Conservation (phyloP, 2,888 invertebrate species). For the Tenthredo distinguenda region DNA sequence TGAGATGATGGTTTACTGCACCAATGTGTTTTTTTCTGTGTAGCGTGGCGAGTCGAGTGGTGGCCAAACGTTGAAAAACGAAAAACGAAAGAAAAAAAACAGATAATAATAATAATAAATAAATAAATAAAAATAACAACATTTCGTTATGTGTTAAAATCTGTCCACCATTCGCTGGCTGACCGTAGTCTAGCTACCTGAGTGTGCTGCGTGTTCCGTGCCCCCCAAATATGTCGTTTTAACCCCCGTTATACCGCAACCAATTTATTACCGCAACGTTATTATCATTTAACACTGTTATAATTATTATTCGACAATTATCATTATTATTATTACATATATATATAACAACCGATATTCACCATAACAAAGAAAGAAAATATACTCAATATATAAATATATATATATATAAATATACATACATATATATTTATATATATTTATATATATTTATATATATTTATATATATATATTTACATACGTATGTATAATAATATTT, state of each 20-base stretch:
- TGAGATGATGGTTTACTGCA: constrained; percentile 70
- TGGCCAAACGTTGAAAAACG: constrained; percentile 64
- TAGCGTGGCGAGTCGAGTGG: constrained; percentile 64
- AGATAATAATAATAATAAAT: constrained; percentile 42
- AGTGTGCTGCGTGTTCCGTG: constrained; percentile 76
- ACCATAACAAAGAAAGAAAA: neutral
- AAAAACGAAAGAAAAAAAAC: constrained; percentile 46
- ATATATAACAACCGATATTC: constrained; percentile 4
- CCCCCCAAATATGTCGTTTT: constrained; percentile 54
- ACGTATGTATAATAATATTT: no score
- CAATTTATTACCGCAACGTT: constrained; percentile 5
- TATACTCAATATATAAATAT: no score
- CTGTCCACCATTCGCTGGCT: constrained; percentile 51
- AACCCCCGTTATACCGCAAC: constrained; percentile 25
- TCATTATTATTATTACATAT: neutral
- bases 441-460: neutral
- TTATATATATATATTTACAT: no score
- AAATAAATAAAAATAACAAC: neutral
- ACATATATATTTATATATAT: neutral
- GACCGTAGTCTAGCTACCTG: constrained; percentile 72
- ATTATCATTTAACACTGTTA: constrained; percentile 6
- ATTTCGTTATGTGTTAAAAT: constrained; percentile 2
- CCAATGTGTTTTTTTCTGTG: constrained; percentile 73
- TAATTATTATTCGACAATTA: constrained; percentile 1
- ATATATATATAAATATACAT: no score